Percentiles rank a stretch among this genome's conserved stretches.
These are phyloP conservation scores for Ctenochaetus hawaiiensis DNA, from an alignment of 2,797 vertebrate species.

Conservation along the genomic window DNA sequence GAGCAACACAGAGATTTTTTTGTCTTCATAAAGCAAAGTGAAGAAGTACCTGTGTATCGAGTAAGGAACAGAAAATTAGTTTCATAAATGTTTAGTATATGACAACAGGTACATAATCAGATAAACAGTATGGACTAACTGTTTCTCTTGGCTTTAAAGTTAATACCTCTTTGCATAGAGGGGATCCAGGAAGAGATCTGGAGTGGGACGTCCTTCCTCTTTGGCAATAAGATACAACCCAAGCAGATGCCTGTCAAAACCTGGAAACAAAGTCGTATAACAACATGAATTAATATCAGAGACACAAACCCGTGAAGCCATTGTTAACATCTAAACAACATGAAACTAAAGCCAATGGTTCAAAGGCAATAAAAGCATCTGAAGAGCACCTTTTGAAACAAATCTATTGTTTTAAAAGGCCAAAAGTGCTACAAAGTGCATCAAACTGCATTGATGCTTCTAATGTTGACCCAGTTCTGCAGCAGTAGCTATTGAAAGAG, in stretches of 20 bases:
- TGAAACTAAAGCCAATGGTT: no score
- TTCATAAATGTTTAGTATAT: neutral
- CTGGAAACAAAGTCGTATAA: conserved; percentile 78
- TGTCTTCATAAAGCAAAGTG: no score
- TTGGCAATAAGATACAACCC: conserved; percentile 92
- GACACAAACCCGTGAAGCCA: neutral
- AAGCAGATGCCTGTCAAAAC: conserved; percentile 96
- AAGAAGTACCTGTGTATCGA: neutral
- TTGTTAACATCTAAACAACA: no score
- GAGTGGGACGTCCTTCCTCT: conserved; percentile 89
- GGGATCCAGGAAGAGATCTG: conserved; percentile 91
- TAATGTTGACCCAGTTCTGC: no score
- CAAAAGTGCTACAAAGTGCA: no score
- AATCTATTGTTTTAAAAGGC: no score
- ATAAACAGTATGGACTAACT: neutral
- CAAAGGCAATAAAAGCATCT: no score
- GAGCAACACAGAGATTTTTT: neutral
- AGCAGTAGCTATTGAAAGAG: no score
- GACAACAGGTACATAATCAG: neutral
- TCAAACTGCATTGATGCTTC: no score
- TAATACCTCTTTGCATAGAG: conserved; percentile 92
- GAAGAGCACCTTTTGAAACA: no score
- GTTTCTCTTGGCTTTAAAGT: neutral
- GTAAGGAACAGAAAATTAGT: neutral
- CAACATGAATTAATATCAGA: conserved; percentile 3